These are phyloP conservation scores for Isotomurus palustris DNA, from an alignment of 2,888 invertebrate genomes.

Conservation along the genomic window DNA sequence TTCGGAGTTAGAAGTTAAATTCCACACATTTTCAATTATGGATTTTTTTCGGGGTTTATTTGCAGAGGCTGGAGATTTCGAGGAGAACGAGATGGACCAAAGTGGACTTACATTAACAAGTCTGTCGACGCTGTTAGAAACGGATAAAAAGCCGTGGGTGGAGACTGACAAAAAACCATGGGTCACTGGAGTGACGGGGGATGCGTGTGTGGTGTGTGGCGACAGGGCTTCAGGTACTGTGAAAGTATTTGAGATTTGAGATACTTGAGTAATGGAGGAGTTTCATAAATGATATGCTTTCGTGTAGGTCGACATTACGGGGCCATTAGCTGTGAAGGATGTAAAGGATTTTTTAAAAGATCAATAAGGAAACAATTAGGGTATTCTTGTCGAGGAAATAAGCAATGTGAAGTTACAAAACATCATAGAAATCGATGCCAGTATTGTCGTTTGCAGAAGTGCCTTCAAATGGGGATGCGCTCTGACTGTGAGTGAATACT, in stretches of 20 bases:
- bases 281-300: slow-evolving; percentile 1
- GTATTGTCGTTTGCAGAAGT: slow-evolving; percentile 96
- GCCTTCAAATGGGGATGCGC: slow-evolving; percentile 95
- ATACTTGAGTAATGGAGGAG: neutral
- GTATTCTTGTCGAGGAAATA: slow-evolving; percentile 91
- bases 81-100: neutral
- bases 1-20: too few relatives aligned
- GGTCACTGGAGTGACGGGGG: slow-evolving; percentile 52
- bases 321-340: slow-evolving; percentile 85
- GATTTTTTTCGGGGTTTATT: too few relatives aligned
- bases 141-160: neutral
- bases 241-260: too few relatives aligned
- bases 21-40: too few relatives aligned
- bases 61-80: too few relatives aligned
- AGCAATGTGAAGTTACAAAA: slow-evolving; percentile 97
- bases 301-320: slow-evolving; percentile 79
- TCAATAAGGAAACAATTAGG: slow-evolving; percentile 95
- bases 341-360: slow-evolving; percentile 97
- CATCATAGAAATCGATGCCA: slow-evolving; percentile 98
- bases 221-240: slow-evolving; percentile 78
- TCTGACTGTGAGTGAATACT: slow-evolving; percentile 99
- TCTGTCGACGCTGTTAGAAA: neutral
- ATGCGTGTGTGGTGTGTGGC: slow-evolving; percentile 91
- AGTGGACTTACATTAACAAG: neutral
- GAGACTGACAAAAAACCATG: neutral